Evolutionary conservation across 2,888 invertebrate species (phyloP), one percentile per base, ranked within the genome.

Genomic region (Philhelius pedissequus): DNA sequence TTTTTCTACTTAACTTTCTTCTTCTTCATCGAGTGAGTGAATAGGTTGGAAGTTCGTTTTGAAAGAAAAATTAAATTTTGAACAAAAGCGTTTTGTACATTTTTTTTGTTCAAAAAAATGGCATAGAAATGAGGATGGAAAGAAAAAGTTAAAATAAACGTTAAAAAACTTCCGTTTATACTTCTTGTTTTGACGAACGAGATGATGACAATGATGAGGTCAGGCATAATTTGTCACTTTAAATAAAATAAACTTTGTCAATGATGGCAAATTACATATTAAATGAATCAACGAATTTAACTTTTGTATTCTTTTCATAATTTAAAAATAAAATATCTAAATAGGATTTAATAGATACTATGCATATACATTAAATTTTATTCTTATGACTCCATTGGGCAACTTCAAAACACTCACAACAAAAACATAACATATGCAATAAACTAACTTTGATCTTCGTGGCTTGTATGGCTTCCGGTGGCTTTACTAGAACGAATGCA

Each of bases 401-500:
- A 56, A 22, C 58, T 60, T 18, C 13, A n/a, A 25, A 20, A n/a
- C 11, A n/a, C n/a, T 30, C 18, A 0, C 8, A 20, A 2, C 2
- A 45, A 3, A 9, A 4, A 11, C 4, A 15, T 45, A 30, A 25
- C 62, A 77, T n/a, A n/a, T 38, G 38, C 70, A 64, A 77, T 27
- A 54, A 71, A 56, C 13, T 70, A 60, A 70, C 62, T 70, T 30
- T 43, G 18, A 22, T 54, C 43, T n/a, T 7, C n/a, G 18, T 50
- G 22, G 15, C 40, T 48, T 32, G 7, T 50, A 22, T 35, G 35
- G 62, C 40, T 75, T 56, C 27, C 75, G 79, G 45, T 54, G 48
- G 30, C 66, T 52, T 52, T 66, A 54, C 27, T 73, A 54, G 54
- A n/a, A 68, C n/a, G 70, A 79, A 66, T 75, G 78, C 68, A 79